phyloP scores from a whole-genome alignment of 2,113 vertebrate species.

The Coregonus clupeaformis region DNA sequence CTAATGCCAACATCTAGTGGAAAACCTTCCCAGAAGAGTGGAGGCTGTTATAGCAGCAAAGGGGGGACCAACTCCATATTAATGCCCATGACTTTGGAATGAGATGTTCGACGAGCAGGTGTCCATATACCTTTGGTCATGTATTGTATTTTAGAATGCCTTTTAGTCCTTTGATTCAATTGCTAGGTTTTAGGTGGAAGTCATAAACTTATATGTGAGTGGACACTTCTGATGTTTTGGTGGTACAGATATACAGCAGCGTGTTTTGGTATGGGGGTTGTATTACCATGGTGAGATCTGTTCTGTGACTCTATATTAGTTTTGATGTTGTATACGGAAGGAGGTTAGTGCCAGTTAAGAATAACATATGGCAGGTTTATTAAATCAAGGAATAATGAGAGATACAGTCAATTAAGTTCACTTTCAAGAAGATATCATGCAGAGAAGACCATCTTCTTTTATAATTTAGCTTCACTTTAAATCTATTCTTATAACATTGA shows the following conservation, averaged over 20 bases:
- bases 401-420: neutral
- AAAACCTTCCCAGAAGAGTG: no score
- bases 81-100: no score
- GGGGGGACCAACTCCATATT: no score
- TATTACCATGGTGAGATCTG: neutral
- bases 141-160: no score
- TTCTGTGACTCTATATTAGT: neutral
- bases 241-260: neutral
- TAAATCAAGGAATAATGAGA: neutral
- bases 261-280: neutral
- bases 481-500: slow-evolving; percentile 9
- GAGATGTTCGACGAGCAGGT: no score
- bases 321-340: no score
- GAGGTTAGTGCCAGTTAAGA: neutral
- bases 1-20: no score
- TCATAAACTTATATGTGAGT: neutral
- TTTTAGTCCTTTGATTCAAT: neutral
- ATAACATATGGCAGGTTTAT: neutral
- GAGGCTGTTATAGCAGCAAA: no score
- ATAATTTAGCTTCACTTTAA: neutral
- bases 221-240: neutral
- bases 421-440: neutral
- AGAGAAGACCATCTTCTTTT: neutral
- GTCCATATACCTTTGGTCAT: no score
- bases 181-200: neutral